phyloP scores from a whole-genome alignment of 2,113 vertebrate genomes.

The Colossoma macropomum region DNA sequence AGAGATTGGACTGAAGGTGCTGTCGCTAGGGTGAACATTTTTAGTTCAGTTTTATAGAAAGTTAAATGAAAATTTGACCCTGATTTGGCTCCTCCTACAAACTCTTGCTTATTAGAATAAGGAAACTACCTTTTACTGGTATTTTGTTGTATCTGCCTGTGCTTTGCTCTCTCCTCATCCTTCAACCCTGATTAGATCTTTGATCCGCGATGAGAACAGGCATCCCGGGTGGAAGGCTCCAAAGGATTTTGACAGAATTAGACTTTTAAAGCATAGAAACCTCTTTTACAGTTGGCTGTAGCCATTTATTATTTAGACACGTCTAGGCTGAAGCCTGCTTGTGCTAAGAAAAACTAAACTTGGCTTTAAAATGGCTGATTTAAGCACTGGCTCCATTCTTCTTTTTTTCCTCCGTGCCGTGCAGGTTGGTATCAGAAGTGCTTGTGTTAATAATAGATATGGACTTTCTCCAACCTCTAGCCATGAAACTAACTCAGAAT shows the following conservation, averaged over 20 bases:
- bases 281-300: neutral
- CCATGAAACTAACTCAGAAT: neutral
- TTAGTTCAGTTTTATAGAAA: no score
- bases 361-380: neutral
- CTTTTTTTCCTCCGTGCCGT: neutral
- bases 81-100: neutral
- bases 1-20: no score
- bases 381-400: neutral
- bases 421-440: neutral
- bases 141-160: neutral
- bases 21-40: no score
- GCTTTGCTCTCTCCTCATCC: neutral
- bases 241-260: no score
- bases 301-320: neutral
- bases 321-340: neutral
- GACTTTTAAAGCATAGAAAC: neutral
- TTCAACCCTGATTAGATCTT: neutral
- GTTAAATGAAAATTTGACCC: neutral
- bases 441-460: neutral
- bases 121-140: neutral
- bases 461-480: neutral
- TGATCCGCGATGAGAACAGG: neutral
- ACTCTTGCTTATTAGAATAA: neutral
- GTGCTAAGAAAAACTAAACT: neutral
- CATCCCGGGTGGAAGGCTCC: no score